Base-by-base conservation (phyloP, 2,888 invertebrate species). In the Brassicogethes aeneus region DNA sequence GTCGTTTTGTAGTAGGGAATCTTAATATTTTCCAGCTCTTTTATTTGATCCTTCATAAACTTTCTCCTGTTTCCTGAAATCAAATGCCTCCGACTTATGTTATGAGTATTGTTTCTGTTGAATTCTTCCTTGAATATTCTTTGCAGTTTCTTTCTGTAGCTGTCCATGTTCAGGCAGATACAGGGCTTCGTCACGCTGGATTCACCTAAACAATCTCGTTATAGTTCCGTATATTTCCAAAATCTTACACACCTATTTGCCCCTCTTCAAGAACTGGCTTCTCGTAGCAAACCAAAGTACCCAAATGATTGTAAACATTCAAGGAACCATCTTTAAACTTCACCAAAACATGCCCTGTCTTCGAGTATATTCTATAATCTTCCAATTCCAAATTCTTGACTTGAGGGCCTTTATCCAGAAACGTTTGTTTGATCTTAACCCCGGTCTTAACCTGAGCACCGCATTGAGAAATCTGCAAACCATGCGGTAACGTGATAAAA, bases 401-500 rank as follows among this genome's bases (percentile, higher is more conserved):
- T 29, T 42, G 36, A 15, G 47, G 42, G 35, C 43, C 44, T 7
- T 42, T 40, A 1, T 40, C 34, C 10, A 48, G 31, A 33, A 46
- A 51, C 23, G 51, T 48, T 43, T 61, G 61, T 44, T 59, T 61
- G 3, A 60, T 13, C 32, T 8, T 12, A 10, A 13, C 12, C 32
- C 8, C 5, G 32, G 5, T 23, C 23, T 23, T 23, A n/a, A n/a
- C n/a, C n/a, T 23, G 23, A 23, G 23, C 10, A 10, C 5, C 23
- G 10, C 23, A 23, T 23, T 5, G 23, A 7, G 23, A 23, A 12
- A 59, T 46, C 30, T 48, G 48, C 31, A 60, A 34, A 8, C 59
- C 58, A 43, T 57, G 56, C 8, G 59, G 58, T 12, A 58, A 41
- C 17, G 53, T 54, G 10, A 59, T 45, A 14, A 53, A 44, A 31